Evolutionary conservation across 1,140 invertebrate species (phyloP), one percentile per base, ranked within the genome.

Genomic region (Zaprionus nigranus): DNA sequence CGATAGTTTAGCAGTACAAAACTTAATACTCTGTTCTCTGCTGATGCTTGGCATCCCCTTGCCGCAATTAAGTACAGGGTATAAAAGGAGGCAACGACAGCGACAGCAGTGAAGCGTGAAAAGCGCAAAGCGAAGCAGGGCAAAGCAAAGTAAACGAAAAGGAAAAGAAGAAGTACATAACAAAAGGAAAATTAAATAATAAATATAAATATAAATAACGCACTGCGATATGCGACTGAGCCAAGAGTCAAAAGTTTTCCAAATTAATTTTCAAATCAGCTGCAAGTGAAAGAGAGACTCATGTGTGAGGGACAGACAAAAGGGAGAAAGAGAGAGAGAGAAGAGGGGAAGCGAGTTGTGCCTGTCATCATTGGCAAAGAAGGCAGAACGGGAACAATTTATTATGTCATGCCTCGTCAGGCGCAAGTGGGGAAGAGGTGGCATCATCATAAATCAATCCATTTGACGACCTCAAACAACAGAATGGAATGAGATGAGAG

Each of bases 381-480:
- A 66, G 62, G 49, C 49, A 65, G 60, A 20, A 20, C 28, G 53
- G 62, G 68, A 11, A 36, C 80, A 64, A 88, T 90, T 84, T 88
- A 90, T 88, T 81, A 81, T 90, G 84, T 90, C 74, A 84, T 84
- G 85, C 64, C 71, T 75, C 69, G 69, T 80, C 71, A 78, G 74
- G 5, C 65, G 53, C 78, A 56, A 54, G 61, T 6, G 11, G 6
- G 60, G 9, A 22, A 15, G 2, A 43, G 15, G 57, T 60, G 78
- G 54, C 78, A 83, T 88, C 84, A 90, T 88, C 84, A 88, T 88
- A 88, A 88, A 88, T 88, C 84, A 88, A 88, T 88, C 85, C 84
- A 88, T 88, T 88, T 88, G 84, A 84, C 75, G 81, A 88, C 77
- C 77, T 65, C 43, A 67, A 67, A 56, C 34, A 51, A 24, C 46